phyloP scores from a whole-genome alignment of 2,113 vertebrate genomes.

The Chaenogobius annularis region DNA sequence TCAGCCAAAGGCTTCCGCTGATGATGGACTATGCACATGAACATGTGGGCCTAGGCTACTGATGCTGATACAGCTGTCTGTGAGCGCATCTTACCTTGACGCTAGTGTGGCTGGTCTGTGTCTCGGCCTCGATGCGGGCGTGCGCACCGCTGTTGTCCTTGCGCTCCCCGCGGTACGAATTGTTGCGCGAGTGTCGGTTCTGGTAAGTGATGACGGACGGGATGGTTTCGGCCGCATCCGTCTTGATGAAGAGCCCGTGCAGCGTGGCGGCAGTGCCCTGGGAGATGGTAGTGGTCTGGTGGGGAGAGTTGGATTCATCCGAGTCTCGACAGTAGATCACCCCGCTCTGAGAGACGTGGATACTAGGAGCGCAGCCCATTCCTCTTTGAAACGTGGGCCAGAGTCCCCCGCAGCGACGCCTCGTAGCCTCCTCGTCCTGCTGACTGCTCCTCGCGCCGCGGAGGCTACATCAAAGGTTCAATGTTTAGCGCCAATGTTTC shows the following conservation, averaged over 20 bases:
- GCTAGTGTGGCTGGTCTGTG: constrained; percentile 86
- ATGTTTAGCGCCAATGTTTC: neutral
- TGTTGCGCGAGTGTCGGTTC: constrained; percentile 77
- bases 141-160: constrained; percentile 73
- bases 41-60: constrained; percentile 27
- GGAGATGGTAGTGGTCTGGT: constrained; percentile 87
- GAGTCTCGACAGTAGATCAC: constrained; percentile 98
- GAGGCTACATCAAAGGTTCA: constrained; percentile 46
- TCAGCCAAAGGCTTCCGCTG: constrained; percentile 25
- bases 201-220: constrained; percentile 84
- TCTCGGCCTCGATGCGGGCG: constrained; percentile 88
- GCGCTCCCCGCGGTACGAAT: constrained; percentile 73
- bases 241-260: constrained; percentile 90
- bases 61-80: neutral
- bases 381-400: constrained; percentile 69
- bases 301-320: constrained; percentile 91
- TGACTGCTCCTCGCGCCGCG: constrained; percentile 48
- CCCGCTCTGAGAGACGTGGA: constrained; percentile 97
- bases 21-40: neutral
- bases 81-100: constrained; percentile 76
- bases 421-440: constrained; percentile 48
- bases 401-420: constrained; percentile 44
- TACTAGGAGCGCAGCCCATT: constrained; percentile 97
- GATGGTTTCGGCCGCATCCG: constrained; percentile 88
- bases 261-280: constrained; percentile 85